These are phyloP conservation scores for Pantherophis vulpinus DNA, from an alignment of 2,797 vertebrate genomes.

Conservation along the genomic window DNA sequence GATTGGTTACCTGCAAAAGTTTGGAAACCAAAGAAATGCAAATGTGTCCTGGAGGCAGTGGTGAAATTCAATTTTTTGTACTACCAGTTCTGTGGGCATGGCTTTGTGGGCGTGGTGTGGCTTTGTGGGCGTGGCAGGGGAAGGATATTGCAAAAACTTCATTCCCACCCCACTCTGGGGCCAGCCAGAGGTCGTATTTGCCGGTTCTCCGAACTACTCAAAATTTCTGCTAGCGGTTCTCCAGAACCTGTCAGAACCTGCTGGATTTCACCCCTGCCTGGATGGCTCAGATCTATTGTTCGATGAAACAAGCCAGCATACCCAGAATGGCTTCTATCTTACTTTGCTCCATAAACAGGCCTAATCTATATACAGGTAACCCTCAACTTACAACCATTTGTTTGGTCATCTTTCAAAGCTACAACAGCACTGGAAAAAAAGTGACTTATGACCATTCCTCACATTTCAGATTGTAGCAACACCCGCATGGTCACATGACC, in stretches of 20 bases:
- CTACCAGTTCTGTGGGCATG: no score
- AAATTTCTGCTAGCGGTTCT: no score
- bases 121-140: no score
- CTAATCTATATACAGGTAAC: not conserved
- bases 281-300: not conserved
- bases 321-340: fast-evolving
- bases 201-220: no score
- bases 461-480: not conserved
- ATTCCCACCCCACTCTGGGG: no score
- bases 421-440: not conserved
- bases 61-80: no score
- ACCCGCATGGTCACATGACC: not conserved
- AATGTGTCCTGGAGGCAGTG: not conserved
- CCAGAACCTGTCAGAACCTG: no score
- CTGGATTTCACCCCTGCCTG: no score
- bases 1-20: not conserved
- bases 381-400: not conserved
- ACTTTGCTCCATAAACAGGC: not conserved
- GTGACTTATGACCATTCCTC: not conserved
- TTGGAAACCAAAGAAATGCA: not conserved
- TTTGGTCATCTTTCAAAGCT: not conserved
- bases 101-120: no score
- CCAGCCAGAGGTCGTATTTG: no score
- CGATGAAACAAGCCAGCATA: not conserved
- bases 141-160: no score